Conservation (phyloP, 2,888 invertebrate genomes). For the Drosophila hamatofila region DNA sequence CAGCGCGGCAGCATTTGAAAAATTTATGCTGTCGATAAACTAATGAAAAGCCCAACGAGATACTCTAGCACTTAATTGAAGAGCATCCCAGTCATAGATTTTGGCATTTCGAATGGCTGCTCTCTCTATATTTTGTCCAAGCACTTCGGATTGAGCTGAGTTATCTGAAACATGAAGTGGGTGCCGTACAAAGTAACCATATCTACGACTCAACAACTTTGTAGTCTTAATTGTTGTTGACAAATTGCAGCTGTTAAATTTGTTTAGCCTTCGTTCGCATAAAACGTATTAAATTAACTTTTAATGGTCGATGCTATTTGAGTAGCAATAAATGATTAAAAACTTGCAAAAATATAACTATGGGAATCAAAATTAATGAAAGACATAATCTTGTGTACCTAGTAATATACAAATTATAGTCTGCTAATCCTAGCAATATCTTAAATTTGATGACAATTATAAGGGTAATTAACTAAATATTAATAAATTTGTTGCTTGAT, state of each 20-base stretch:
- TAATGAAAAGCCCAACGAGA: constrained; percentile 73
- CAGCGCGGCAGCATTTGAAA: constrained; percentile 61
- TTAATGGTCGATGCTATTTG: constrained; percentile 19
- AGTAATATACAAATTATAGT: neutral
- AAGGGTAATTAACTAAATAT: too few species aligned
- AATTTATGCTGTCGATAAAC: constrained; percentile 73
- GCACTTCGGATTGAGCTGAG: constrained; percentile 13
- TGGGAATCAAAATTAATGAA: neutral
- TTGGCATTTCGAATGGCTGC: constrained; percentile 15
- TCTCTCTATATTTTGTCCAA: constrained; percentile 21
- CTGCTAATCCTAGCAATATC: too few species aligned
- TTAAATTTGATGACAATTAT: too few species aligned
- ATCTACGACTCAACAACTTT: constrained; percentile 14
- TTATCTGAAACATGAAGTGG: constrained; percentile 43
- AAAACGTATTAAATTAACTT: constrained; percentile 35
- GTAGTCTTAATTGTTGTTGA: constrained; percentile 27
- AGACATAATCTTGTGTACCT: neutral
- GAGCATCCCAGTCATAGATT: constrained; percentile 61
- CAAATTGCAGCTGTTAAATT: constrained; percentile 34
- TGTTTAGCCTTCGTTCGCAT: constrained; percentile 15
- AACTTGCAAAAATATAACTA: neutral
- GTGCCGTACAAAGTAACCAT: constrained; percentile 48
- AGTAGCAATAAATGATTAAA: neutral
- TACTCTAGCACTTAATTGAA: constrained; percentile 67
- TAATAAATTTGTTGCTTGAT: neutral